Evolutionary conservation across 2,113 vertebrate genomes (phyloP), one percentile per base, ranked within the genome.

Genomic region (Nycticorax nycticorax): DNA sequence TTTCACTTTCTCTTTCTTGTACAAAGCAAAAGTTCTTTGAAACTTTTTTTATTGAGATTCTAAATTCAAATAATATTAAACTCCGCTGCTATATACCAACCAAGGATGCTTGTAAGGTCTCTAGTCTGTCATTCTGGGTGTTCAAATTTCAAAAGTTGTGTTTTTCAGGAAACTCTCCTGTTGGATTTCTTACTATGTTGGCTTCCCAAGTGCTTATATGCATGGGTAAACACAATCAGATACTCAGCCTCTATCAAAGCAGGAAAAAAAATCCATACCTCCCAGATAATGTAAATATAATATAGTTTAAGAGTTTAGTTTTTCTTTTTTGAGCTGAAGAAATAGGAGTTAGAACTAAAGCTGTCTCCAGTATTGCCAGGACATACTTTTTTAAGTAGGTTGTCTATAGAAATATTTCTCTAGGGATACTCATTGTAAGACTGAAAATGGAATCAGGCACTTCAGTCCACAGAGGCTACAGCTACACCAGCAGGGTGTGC

Each of bases 211-310:
- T 50, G 41, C 9, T 78, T 62, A 14, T 48, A 39, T 57, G 10
- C 0, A 0, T 72, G 5, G 4, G 10, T 63, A 63, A 71, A 88
- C 7, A 55, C 3, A 73, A 13, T 53, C 85, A 69, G 50, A 74
- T 39, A 5, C 13, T 88, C 12, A 67, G 22, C 1, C 4, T 17
- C 47, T 67, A 12, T 10, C 20, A 79, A 55, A 75, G 10, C 10
- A 47, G 20, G 6, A 88, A 82, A 59, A 47, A 3, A 1, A 8
- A 50, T n/a, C 15, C 5, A 12, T 41, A 14, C 6, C 33, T 85
- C 26, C 13, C 71, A 91, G 82, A 41, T 37, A 57, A 57, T 0
- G 0, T 16, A 72, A 62, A 67, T 62, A 39, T 24, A 57, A 26
- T 45, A 50, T 15, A 47, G 63, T 57, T 63, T 39, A 45, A 27